phyloP scores from a whole-genome alignment of 2,797 vertebrate species.

The Synaphobranchus kaupii region DNA sequence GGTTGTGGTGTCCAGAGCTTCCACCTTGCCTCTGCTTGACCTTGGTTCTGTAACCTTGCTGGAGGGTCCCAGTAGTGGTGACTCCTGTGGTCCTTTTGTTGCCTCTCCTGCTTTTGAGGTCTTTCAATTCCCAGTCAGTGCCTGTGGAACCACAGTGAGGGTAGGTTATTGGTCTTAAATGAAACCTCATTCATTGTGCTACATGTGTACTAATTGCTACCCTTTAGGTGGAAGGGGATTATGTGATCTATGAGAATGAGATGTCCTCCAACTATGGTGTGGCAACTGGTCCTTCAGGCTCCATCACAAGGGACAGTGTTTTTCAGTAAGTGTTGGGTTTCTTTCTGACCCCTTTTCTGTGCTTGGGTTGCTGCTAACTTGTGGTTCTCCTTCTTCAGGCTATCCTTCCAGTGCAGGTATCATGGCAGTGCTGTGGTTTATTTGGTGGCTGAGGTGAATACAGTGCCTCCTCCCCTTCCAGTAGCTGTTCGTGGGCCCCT shows the following conservation, averaged over 20 bases:
- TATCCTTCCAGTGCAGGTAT: conserved; percentile 74
- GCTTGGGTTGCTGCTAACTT: not conserved
- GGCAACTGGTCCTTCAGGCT: conserved; percentile 65
- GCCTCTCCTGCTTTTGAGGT: not conserved
- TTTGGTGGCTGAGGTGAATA: conserved; percentile 63
- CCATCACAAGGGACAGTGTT: conserved; percentile 72
- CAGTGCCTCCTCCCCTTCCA: conserved; percentile 56
- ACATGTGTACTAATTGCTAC: not conserved
- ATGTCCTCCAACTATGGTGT: conserved; percentile 68
- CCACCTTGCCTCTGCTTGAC: conserved; percentile 56
- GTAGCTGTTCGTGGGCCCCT: conserved; percentile 61
- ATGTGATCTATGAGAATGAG: conserved; percentile 72
- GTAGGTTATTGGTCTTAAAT: conserved; percentile 16
- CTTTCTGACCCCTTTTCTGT: too few relatives aligned
- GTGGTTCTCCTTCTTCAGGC: conserved; percentile 52
- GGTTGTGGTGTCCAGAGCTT: conserved; percentile 63
- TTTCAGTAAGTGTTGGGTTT: conserved; percentile 66
- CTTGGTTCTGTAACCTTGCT: too few relatives aligned
- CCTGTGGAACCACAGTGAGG: conserved; percentile 13
- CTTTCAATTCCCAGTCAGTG: conserved; percentile 23
- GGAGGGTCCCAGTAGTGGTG: too few relatives aligned
- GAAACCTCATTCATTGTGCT: too few relatives aligned
- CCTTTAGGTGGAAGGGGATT: conserved; percentile 61
- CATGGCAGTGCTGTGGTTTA: conserved; percentile 55
- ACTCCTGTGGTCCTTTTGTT: conserved; percentile 14